phyloP scores from a whole-genome alignment of 2,888 invertebrate genomes.

The Chaetoderma sp. region DNA sequence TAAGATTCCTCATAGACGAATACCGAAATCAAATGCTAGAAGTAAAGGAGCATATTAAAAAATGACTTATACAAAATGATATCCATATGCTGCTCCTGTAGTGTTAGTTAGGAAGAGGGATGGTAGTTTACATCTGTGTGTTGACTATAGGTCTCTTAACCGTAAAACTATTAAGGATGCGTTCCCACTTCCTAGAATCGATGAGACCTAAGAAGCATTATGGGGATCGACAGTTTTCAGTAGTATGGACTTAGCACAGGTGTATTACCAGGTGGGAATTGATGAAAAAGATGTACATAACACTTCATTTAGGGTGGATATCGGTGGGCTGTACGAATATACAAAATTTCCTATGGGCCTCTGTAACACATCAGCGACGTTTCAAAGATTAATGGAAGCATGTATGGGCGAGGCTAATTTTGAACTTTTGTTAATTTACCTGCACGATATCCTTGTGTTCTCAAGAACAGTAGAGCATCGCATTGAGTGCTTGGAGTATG shows the following conservation, averaged over 20 bases:
- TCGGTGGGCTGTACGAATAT: constrained; percentile 29
- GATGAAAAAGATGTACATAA: constrained; percentile 29
- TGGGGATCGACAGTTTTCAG: constrained; percentile 18
- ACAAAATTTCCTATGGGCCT: constrained; percentile 20
- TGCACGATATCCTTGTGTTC: constrained; percentile 22
- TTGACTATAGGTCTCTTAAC: constrained; percentile 33
- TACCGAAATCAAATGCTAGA: constrained; percentile 17
- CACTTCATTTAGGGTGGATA: no score
- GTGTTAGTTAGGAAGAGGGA: constrained; percentile 37
- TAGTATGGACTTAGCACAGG: constrained; percentile 30
- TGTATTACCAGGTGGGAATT: constrained; percentile 28
- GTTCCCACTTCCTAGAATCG: constrained; percentile 29
- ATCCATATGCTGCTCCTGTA: constrained; percentile 36
- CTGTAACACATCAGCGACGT: constrained; percentile 11
- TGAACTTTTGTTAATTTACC: constrained; percentile 18
- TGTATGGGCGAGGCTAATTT: constrained; percentile 21
- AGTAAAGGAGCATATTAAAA: constrained; percentile 18
- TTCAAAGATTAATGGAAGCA: constrained; percentile 29
- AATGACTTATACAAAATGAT: constrained; percentile 20
- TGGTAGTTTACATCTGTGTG: constrained; percentile 25
- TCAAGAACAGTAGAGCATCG: no score
- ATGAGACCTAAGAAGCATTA: constrained; percentile 34
- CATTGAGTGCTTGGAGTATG: constrained; percentile 20
- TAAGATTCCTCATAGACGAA: constrained; percentile 10
- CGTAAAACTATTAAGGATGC: constrained; percentile 30